Evolutionary conservation across 2,888 invertebrate species (phyloP), one percentile per base, ranked within the genome.

Genomic region (Monochamus alternatus): DNA sequence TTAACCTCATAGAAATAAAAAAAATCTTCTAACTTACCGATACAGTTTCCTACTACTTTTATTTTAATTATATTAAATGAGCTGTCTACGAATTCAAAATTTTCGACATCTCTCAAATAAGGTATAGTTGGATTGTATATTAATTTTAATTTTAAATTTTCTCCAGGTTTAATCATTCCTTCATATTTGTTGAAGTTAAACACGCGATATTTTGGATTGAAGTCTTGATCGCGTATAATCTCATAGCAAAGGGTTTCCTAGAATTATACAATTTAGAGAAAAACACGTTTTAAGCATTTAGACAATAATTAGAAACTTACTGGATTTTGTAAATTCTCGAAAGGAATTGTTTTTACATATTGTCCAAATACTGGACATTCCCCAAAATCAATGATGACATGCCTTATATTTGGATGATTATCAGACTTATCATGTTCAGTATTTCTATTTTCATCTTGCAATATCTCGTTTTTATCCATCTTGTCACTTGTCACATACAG

Each of bases 161-260:
- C 80, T 30, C 81, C 80, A 3, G 85, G 81, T 9, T 77, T 72
- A 12, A 88, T 76, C 0, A 79, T 78, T 82, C 87, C 87, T 3
- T 85, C 82, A 43, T 85, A 85, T 70, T 84, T 81, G 55, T 84
- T 81, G 8, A 89, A 84, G 77, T 86, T 81, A 75, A 89, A 89
- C 8, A 85, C 86, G 44, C 86, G 81, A 73, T 88, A 88, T 73
- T 88, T 79, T 0, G 87, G 85, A 67, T 76, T 71, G 7, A 64
- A 32, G 5, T 63, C 52, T 3, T 71, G 22, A 30, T 78, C 70
- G 62, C 74, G 74, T 60, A 67, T 78, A 31, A 83, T 80, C 30
- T 32, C 75, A 62, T 80, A 83, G 51, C 58, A 77, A 4, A 77
- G 22, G 3, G 59, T 58, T 44, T 74, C 74, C 77, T 77, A 67